These are phyloP conservation scores for Lethenteron reissneri DNA, from an alignment of 2,113 vertebrate species.

Conservation along the genomic window DNA sequence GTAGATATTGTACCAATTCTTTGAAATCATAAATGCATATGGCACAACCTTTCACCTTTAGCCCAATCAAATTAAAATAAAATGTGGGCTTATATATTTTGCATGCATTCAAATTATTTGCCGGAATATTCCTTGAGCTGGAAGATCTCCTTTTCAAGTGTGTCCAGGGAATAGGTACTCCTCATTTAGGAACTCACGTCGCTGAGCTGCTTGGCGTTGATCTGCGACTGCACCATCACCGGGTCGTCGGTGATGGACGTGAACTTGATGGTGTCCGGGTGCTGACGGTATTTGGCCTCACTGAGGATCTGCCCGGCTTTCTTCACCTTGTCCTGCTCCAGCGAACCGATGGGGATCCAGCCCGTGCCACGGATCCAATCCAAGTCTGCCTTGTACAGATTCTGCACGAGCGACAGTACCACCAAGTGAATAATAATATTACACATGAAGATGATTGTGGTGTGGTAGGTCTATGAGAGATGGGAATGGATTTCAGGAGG, in stretches of 20 bases:
- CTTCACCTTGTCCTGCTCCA: constrained; percentile 32
- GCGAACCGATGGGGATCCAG: constrained; percentile 32
- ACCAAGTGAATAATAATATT: not conserved
- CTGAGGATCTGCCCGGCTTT: constrained; percentile 31
- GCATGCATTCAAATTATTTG: no score
- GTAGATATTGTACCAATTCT: no score
- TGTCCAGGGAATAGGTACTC: no score
- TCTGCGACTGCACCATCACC: constrained; percentile 29
- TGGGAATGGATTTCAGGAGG: no score
- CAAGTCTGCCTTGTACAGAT: constrained; percentile 31
- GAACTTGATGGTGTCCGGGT: constrained; percentile 30
- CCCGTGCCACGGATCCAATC: constrained; percentile 37
- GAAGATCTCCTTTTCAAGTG: no score
- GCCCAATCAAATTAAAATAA: no score
- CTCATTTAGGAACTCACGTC: constrained; percentile 21
- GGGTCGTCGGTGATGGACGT: constrained; percentile 31
- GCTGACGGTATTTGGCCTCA: constrained; percentile 34
- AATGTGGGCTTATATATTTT: no score
- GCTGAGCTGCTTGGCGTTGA: constrained; percentile 34
- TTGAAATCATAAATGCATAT: no score
- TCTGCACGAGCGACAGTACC: constrained; percentile 17
- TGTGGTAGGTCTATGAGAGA: not conserved
- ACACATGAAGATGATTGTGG: not conserved
- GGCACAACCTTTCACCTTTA: no score
- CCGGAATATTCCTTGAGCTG: no score